phyloP scores from a whole-genome alignment of 2,888 invertebrate species.

The Drosophila lutescens region DNA sequence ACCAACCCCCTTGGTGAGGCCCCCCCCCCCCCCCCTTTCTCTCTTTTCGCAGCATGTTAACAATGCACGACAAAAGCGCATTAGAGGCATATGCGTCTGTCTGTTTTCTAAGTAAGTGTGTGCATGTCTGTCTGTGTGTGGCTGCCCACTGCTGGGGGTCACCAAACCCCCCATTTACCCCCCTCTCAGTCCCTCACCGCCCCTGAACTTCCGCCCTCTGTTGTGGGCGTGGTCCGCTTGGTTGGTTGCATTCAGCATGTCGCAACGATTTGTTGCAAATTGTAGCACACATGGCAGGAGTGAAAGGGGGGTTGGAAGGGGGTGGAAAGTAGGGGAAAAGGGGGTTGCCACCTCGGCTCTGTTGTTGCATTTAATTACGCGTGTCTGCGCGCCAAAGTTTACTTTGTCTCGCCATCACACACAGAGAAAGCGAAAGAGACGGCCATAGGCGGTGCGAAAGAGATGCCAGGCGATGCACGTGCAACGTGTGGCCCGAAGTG shows the following conservation, averaged over 20 bases:
- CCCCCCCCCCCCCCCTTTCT: neutral
- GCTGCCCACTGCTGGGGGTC: constrained; percentile 42
- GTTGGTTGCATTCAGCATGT: constrained; percentile 62
- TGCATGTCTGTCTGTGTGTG: constrained; percentile 9
- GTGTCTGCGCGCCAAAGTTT: constrained; percentile 69
- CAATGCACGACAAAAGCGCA: constrained; percentile 73
- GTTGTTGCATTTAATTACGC: constrained; percentile 76
- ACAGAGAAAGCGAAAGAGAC: constrained; percentile 23
- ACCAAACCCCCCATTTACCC: neutral
- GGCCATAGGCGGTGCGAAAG: constrained; percentile 6
- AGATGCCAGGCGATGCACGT: constrained; percentile 19
- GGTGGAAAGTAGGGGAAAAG: neutral
- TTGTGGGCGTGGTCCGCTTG: constrained; percentile 54
- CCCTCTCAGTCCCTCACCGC: neutral
- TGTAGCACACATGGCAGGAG: constrained; percentile 39
- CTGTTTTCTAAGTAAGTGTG: constrained; percentile 14
- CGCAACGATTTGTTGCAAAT: constrained; percentile 74
- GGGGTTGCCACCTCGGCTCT: constrained; percentile 37
- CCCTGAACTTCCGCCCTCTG: constrained; percentile 4
- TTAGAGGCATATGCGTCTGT: constrained; percentile 53
- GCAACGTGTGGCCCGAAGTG: constrained; percentile 45
- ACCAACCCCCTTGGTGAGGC: neutral
- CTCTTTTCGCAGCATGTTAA: constrained; percentile 49
- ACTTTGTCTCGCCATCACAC: constrained; percentile 64
- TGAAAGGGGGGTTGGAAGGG: neutral